Evolutionary conservation across 2,113 vertebrate species (phyloP), one percentile per base, ranked within the genome.

Genomic region (Indicator maculatus): DNA sequence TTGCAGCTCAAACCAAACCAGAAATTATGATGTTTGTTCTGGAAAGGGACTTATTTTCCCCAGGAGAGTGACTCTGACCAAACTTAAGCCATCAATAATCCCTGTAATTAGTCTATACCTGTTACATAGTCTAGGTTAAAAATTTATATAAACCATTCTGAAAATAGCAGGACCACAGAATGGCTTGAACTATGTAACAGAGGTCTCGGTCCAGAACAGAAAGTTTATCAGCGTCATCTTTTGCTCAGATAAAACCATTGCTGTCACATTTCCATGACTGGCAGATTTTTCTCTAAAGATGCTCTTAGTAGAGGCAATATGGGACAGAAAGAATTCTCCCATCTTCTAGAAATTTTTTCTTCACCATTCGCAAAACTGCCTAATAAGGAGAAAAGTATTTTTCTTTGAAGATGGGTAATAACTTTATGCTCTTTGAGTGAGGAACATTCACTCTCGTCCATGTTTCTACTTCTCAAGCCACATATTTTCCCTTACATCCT

Each of bases 101-200:
- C 80, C 70, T 93, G 30, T 94, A 91, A 94, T 95, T 96, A 93
- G 76, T 90, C 59, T 88, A 31, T 95, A 95, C 76, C 73, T 94
- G 73, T 91, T 96, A 79, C 59, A 63, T 38, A 84, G 69, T 39
- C 65, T 89, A 93, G 65, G 83, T 45, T 93, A 59, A 94, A 93
- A 93, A 95, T 81, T 66, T 69, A 73, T 55, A 23, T 78, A 47
- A 76, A 75, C 65, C 3, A 0, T 65, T 86, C 80, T 76, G 44
- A 77, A 90, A 93, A 88, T 38, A 90, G 19, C 39, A 58, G 60
- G 76, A 75, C 59, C 8, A 4, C 56, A 44, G 50, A 72, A 69
- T 86, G 31, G 8, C 69, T 72, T 89, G 72, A 83, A 83, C 65
- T 84, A 83, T 81, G 44, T 58, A 86, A 72, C 1, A 5, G 73